phyloP scores from a whole-genome alignment of 2,888 invertebrate species.

The Himalopsyche anomala region DNA sequence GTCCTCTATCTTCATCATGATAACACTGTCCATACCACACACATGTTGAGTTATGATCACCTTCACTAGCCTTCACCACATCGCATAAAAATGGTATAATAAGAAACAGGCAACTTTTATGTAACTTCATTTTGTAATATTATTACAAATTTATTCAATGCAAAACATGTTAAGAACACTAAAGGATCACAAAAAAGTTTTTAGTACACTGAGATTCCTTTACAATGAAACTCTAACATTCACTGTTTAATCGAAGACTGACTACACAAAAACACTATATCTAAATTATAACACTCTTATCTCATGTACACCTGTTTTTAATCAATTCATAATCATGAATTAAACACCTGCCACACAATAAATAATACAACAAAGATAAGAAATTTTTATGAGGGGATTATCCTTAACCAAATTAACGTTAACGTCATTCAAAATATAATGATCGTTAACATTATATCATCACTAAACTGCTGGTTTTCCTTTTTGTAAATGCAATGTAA shows the following conservation, averaged over 20 bases:
- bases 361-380: background rate
- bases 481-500: too few species aligned
- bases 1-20: conserved; percentile 64
- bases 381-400: background rate
- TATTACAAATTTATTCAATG: background rate
- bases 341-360: conserved; percentile 24
- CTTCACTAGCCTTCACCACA: background rate
- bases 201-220: background rate
- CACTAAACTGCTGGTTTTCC: too few species aligned
- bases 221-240: background rate
- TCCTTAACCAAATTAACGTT: background rate
- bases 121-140: background rate
- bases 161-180: background rate
- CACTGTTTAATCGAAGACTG: background rate
- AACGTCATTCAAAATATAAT: too few species aligned
- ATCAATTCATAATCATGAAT: conserved; percentile 26
- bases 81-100: background rate
- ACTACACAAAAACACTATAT: background rate
- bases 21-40: conserved; percentile 80
- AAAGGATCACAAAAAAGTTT: background rate
- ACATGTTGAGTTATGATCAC: conserved; percentile 69
- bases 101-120: background rate
- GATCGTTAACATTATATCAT: too few species aligned
- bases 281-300: background rate
- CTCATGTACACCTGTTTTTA: background rate